phyloP scores from a whole-genome alignment of 2,797 vertebrate species.

The Hephaestus fuliginosus region DNA sequence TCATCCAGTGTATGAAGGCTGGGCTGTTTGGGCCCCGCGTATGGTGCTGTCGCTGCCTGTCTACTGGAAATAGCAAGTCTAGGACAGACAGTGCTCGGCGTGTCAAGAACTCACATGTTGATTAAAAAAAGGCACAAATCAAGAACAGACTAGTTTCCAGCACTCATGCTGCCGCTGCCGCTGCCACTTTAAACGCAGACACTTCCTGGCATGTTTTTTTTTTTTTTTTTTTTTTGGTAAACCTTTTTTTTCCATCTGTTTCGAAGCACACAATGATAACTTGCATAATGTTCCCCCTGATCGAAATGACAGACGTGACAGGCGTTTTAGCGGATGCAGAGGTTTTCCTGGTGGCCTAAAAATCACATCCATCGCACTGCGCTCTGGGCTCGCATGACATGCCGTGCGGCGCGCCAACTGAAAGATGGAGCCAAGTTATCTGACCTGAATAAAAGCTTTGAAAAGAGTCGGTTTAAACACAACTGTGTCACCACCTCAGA shows the following conservation, averaged over 20 bases:
- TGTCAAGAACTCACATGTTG: conserved; percentile 64
- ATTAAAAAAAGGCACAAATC: conserved; percentile 81
- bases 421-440: conserved; percentile 31
- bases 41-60: conserved; percentile 34
- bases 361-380: conserved; percentile 36
- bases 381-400: conserved; percentile 5
- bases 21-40: conserved; percentile 22
- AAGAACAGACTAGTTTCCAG: conserved; percentile 71
- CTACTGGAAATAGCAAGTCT: conserved; percentile 48
- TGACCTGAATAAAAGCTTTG: conserved; percentile 48
- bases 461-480: conserved; percentile 56
- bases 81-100: conserved; percentile 55
- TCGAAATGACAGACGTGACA: conserved; percentile 20
- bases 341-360: conserved; percentile 30
- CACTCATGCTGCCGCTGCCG: conserved; percentile 1
- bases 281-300: conserved; percentile 67
- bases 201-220: conserved; percentile 52
- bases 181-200: conserved; percentile 44
- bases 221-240: conserved; percentile 21
- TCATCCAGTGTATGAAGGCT: conserved; percentile 78
- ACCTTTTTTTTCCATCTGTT: conserved; percentile 46
- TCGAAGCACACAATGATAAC: conserved; percentile 44
- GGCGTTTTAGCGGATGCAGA: conserved; percentile 36
- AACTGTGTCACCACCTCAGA: conserved; percentile 48
- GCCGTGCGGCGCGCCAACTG: conserved; percentile 10